phyloP scores from a whole-genome alignment of 1,140 invertebrate species.

The Drosophila guanche region DNA sequence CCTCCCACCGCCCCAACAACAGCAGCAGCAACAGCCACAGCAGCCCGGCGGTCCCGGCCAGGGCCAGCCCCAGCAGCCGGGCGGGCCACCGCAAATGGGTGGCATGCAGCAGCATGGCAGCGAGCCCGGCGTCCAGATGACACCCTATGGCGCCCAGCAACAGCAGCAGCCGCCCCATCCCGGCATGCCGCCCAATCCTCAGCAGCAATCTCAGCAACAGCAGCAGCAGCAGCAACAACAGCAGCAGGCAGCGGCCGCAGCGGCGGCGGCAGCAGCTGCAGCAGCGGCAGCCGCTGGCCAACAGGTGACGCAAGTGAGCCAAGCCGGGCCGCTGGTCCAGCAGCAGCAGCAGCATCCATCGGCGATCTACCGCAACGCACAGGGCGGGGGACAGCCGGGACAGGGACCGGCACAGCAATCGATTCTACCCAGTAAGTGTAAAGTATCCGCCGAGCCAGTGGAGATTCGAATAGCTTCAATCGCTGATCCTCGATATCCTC shows the following conservation, averaged over 20 bases:
- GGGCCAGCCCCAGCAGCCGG: slow-evolving; percentile 41
- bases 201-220: slow-evolving; percentile 84
- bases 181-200: slow-evolving; percentile 76
- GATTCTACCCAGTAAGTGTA: slow-evolving; percentile 75
- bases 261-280: slow-evolving; percentile 59
- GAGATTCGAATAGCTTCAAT: not conserved
- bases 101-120: slow-evolving; percentile 35
- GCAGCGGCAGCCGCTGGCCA: slow-evolving; percentile 80
- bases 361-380: slow-evolving; percentile 57
- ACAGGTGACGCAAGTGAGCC: slow-evolving; percentile 44
- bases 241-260: slow-evolving; percentile 63
- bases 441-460: slow-evolving; percentile 21
- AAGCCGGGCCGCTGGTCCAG: slow-evolving; percentile 40
- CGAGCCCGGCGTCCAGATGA: slow-evolving; percentile 73
- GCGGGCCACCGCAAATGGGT: slow-evolving; percentile 59
- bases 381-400: slow-evolving; percentile 46
- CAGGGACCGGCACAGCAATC: slow-evolving; percentile 51
- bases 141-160: slow-evolving; percentile 69
- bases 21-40: slow-evolving; percentile 70
- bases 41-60: slow-evolving; percentile 78
- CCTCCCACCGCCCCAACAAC: slow-evolving; percentile 59
- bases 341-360: slow-evolving; percentile 54
- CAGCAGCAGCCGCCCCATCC: slow-evolving; percentile 62
- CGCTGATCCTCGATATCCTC: not conserved
- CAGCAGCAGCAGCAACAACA: slow-evolving; percentile 59